Percentiles rank a stretch among this genome's conserved stretches.
These are phyloP conservation scores for Agapetus fuscipes DNA, from an alignment of 2,888 invertebrate species.

Conservation along the genomic window DNA sequence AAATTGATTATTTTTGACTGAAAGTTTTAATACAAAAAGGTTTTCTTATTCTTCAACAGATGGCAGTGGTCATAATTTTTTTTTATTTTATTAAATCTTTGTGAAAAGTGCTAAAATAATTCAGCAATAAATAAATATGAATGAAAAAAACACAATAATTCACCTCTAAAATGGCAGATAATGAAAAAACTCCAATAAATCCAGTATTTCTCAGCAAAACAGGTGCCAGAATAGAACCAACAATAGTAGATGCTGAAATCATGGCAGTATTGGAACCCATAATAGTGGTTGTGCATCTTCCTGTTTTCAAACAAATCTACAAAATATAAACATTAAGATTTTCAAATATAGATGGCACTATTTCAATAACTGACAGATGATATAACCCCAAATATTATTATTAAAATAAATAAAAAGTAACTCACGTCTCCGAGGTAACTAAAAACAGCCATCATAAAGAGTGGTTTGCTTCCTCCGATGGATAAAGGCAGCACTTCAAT, in stretches of 20 bases:
- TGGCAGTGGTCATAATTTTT: too few relatives aligned
- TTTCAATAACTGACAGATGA: too few relatives aligned
- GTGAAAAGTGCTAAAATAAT: too few relatives aligned
- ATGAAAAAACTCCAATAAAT: slow-evolving; percentile 44
- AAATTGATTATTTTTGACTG: too few relatives aligned
- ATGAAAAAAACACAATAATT: too few relatives aligned
- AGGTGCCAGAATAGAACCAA: slow-evolving; percentile 66
- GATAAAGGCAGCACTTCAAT: slow-evolving; percentile 55
- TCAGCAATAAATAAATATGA: too few relatives aligned
- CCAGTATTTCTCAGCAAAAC: slow-evolving; percentile 57
- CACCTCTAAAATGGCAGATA: slow-evolving; percentile 9
- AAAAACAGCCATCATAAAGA: slow-evolving; percentile 65
- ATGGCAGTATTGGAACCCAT: slow-evolving; percentile 51
- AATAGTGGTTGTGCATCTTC: slow-evolving; percentile 43
- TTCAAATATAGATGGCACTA: too few relatives aligned
- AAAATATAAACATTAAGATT: slow-evolving; percentile 20
- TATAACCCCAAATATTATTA: too few relatives aligned
- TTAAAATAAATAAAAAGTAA: slow-evolving; percentile 39
- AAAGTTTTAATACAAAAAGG: too few relatives aligned
- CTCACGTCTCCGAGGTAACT: slow-evolving; percentile 72
- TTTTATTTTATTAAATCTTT: too few relatives aligned
- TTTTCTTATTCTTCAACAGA: too few relatives aligned
- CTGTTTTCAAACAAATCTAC: slow-evolving; percentile 40
- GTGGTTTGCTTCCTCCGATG: slow-evolving; percentile 56
- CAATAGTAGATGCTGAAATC: slow-evolving; percentile 38